Conservation (phyloP, 2,888 invertebrate species). For the Eilema caniola region DNA sequence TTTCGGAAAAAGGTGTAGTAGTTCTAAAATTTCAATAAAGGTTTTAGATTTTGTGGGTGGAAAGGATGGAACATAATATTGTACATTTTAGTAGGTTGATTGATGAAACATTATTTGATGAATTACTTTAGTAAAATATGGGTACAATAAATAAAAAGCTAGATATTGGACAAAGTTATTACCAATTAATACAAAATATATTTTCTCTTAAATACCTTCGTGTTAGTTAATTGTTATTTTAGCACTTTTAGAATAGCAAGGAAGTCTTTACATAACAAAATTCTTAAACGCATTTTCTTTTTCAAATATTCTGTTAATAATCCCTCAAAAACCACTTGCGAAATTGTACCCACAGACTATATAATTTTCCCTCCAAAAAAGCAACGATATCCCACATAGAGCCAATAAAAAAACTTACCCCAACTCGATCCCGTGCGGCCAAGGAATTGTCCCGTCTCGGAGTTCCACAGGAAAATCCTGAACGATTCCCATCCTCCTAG, state of each 20-base stretch:
- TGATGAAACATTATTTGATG: background rate
- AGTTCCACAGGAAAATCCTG: conserved; percentile 95
- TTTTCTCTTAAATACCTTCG: background rate
- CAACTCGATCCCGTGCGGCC: conserved; percentile 97
- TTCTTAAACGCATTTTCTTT: background rate
- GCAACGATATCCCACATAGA: conserved; percentile 23
- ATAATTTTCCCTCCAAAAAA: conserved; percentile 70
- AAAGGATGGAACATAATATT: background rate
- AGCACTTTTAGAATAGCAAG: background rate
- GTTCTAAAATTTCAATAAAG: background rate
- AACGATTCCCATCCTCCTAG: conserved; percentile 95
- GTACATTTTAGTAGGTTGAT: background rate
- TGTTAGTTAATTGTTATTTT: background rate
- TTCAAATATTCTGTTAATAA: background rate
- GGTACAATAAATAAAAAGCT: background rate
- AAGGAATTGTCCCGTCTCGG: conserved; percentile 96
- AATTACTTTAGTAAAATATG: background rate
- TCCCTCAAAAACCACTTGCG: background rate
- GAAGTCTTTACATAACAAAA: background rate
- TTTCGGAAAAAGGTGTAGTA: background rate
- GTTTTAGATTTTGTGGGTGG: background rate
- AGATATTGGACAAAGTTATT: too few relatives aligned
- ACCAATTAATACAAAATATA: background rate
- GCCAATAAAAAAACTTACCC: conserved; percentile 90
- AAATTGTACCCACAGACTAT: conserved; percentile 17